Percentiles rank a stretch among this genome's conserved stretches.
phyloP scores from a whole-genome alignment of 2,797 vertebrate species.

The Choloepus didactylus region DNA sequence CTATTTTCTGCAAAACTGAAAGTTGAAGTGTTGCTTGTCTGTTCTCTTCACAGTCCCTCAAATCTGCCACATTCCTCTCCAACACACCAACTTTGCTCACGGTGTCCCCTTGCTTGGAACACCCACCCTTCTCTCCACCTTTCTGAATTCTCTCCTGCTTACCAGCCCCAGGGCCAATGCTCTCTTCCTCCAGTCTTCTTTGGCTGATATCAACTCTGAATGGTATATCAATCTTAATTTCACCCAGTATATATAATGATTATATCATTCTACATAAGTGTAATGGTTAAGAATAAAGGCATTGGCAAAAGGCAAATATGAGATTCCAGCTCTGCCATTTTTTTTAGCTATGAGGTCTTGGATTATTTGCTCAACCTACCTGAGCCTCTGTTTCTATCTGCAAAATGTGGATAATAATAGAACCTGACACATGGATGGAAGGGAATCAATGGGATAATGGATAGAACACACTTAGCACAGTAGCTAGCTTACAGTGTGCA shows the following conservation, averaged over 20 bases:
- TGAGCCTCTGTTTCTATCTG: neutral
- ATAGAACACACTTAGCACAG: neutral
- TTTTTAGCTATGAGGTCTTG: neutral
- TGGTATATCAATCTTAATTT: neutral
- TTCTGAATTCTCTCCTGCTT: neutral
- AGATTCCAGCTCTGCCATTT: neutral
- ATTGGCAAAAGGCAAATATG: neutral
- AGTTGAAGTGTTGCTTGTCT: neutral
- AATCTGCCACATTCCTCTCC: neutral
- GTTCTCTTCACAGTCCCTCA: neutral
- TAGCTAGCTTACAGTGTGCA: neutral
- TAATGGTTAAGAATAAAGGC: neutral
- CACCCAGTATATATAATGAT: neutral
- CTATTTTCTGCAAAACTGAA: constrained; percentile 45
- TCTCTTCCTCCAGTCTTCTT: neutral
- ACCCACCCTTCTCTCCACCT: neutral
- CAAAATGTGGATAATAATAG: neutral
- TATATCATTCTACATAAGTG: neutral
- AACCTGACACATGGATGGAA: neutral
- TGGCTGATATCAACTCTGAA: neutral
- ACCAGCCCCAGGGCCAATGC: neutral
- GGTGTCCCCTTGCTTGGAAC: neutral
- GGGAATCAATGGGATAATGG: neutral
- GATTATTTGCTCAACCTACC: neutral
- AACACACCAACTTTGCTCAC: accelerated